These are phyloP conservation scores for Lordiphosa collinella DNA, from an alignment of 1,140 invertebrate genomes.

Conservation along the genomic window DNA sequence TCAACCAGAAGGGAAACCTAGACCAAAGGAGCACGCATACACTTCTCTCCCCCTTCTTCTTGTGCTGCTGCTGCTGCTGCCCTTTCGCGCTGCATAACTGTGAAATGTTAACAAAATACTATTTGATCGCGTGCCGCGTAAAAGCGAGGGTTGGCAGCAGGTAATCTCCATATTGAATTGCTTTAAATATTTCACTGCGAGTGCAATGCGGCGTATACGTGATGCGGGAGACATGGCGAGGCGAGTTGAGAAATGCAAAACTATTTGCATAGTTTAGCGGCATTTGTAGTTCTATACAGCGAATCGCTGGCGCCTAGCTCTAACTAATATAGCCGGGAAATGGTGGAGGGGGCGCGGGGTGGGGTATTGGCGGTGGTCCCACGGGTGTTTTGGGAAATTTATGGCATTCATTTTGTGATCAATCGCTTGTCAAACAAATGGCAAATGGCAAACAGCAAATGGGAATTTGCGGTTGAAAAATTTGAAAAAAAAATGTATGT, in stretches of 20 bases:
- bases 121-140: conserved; percentile 62
- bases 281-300: conserved; percentile 18
- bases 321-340: conserved; percentile 3
- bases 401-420: conserved; percentile 67
- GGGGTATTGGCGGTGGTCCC: background rate
- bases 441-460: conserved; percentile 37
- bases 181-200: conserved; percentile 56
- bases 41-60: no score
- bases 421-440: conserved; percentile 58
- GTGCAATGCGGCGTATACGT: conserved; percentile 58
- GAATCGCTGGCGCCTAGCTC: conserved; percentile 15
- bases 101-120: conserved; percentile 67
- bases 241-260: conserved; percentile 47
- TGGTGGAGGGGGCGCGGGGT: background rate
- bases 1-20: conserved; percentile 28
- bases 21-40: conserved; percentile 5
- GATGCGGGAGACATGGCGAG: conserved; percentile 20
- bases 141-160: background rate
- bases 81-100: conserved; percentile 32
- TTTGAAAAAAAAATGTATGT: conserved; percentile 14
- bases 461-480: conserved; percentile 64
- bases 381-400: conserved; percentile 39
- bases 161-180: conserved; percentile 66
- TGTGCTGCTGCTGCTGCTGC: background rate
- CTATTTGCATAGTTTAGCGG: conserved; percentile 68